Base-by-base conservation (phyloP, 2,888 invertebrate species). In the Drosophila sordidula region DNA sequence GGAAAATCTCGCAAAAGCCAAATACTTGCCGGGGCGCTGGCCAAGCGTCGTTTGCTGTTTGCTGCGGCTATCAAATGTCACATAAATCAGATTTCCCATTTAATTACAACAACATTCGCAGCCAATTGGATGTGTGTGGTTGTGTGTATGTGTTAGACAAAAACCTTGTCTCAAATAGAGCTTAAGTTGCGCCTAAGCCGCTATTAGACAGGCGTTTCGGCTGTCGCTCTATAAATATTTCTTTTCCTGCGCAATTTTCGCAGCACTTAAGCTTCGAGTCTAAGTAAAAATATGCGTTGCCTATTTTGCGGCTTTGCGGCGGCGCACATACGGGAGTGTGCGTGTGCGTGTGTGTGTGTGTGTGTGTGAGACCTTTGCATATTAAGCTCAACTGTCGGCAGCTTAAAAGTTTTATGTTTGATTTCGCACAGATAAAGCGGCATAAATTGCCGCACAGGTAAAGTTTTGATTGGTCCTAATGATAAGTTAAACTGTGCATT, bases 1-100 rank as follows among this genome's bases (percentile, higher is more conserved):
- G 42, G 54, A 50, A 58, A 73, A 70, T 32, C 52, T 55, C 26
- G 29, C 34, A 34, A 49, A 78, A 78, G 69, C 70, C 62, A 76
- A 52, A 68, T 16, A 54, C 64, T 61, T 32, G 49, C 64, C 51
- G 18, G 58, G 51, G 36, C 58, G 45, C 46, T 70, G 79, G 70
- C 65, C 70, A 70, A 70, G 70, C 62, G 49, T 47, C 54, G 49
- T 64, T 61, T 58, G 57, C 61, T 46, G 34, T 58, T 57, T 39
- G 63, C 42, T 36, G 64, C 45, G 36, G 71, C 86, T 89, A 85
- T 89, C 89, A 88, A 82, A 89, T 88, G 80, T 71, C 90, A 77
- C 89, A 88, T 88, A 88, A 88, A 88, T 90, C 89, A 88, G 88
- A 80, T 88, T 88, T 88, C 88, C 74, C 80, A 78, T 80, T 76